Conservation (phyloP, 2,113 vertebrate species). For the Paradoxurus hermaphroditus region DNA sequence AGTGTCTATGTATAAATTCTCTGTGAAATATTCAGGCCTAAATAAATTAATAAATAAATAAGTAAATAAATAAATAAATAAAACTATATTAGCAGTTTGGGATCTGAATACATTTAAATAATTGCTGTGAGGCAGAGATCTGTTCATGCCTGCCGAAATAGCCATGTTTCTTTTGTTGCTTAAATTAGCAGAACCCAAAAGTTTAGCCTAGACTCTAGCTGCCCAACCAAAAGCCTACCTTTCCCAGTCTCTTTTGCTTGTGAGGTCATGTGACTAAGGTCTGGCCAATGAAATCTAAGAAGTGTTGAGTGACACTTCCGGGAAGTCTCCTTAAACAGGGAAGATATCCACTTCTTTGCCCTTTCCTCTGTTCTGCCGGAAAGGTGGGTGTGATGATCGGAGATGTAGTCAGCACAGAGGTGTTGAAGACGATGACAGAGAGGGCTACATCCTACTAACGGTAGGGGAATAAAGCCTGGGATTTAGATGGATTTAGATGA, state of each 20-base stretch:
- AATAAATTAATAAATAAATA: slow-evolving; percentile 30
- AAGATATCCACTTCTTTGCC: not conserved
- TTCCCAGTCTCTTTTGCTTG: not conserved
- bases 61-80: slow-evolving; percentile 23
- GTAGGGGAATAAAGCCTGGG: not conserved
- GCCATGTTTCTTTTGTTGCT: not conserved
- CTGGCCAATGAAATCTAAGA: not conserved
- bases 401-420: not conserved
- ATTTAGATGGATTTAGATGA: not conserved
- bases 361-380: not conserved
- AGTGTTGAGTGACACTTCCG: not conserved
- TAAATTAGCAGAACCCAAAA: not conserved
- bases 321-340: not conserved
- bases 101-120: slow-evolving; percentile 12
- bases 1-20: slow-evolving; percentile 39
- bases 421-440: not conserved
- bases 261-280: not conserved
- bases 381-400: not conserved
- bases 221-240: not conserved
- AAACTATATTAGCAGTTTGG: not conserved
- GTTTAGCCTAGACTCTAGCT: not conserved
- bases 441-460: not conserved
- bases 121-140: not conserved
- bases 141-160: slow-evolving; percentile 1
- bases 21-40: slow-evolving; percentile 7